Conservation (phyloP, 2,888 invertebrate genomes). For the Sericinus montela region DNA sequence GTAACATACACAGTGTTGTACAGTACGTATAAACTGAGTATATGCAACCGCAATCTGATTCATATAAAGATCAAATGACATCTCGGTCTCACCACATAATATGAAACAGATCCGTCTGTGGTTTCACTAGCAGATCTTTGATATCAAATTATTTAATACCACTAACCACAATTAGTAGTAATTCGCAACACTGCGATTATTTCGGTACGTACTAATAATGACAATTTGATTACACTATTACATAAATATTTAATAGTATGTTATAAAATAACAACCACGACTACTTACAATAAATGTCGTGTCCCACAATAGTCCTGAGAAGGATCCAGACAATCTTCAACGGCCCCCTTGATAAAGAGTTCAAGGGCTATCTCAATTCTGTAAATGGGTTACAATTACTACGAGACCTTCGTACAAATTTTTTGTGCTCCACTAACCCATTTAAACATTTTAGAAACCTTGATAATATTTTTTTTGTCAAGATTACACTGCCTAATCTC, state of each 20-base stretch:
- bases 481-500: slow-evolving; percentile 12
- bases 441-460: slow-evolving; percentile 29
- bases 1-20: too few species aligned
- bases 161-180: not conserved
- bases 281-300: too few species aligned
- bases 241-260: too few species aligned
- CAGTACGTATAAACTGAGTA: not conserved
- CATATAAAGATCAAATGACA: slow-evolving; percentile 17
- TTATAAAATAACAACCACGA: too few species aligned
- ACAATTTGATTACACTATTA: too few species aligned
- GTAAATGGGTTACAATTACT: slow-evolving; percentile 62
- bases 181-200: not conserved
- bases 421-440: slow-evolving; percentile 68
- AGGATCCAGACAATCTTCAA: not conserved
- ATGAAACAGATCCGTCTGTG: slow-evolving; percentile 18
- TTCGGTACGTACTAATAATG: not conserved
- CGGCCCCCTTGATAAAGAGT: slow-evolving; percentile 29
- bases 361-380: slow-evolving; percentile 62
- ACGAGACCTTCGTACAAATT: slow-evolving; percentile 42
- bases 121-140: slow-evolving; percentile 14
- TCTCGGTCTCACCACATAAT: slow-evolving; percentile 10
- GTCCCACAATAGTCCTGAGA: not conserved
- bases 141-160: slow-evolving; percentile 10
- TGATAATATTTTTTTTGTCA: slow-evolving; percentile 9
- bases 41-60: slow-evolving; percentile 15